These are phyloP conservation scores for Thinocorus orbignyianus DNA, from an alignment of 2,113 vertebrate genomes.

Conservation along the genomic window DNA sequence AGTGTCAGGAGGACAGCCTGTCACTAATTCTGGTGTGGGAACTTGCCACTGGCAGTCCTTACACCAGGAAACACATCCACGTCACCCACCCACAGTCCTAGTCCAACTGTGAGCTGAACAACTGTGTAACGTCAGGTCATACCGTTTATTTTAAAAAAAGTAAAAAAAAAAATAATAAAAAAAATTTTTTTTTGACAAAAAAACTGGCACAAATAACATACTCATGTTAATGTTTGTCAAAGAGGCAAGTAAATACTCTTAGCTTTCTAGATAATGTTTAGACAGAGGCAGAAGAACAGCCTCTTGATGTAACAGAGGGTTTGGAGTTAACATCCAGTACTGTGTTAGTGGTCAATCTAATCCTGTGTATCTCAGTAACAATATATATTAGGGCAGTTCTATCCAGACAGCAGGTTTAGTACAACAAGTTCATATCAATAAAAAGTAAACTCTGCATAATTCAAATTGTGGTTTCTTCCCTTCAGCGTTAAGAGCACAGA, in stretches of 20 bases:
- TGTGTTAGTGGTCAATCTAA: conserved; percentile 78
- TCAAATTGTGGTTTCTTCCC: conserved; percentile 77
- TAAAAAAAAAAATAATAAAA: not conserved
- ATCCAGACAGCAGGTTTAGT: conserved; percentile 70
- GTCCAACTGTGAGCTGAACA: conserved; percentile 51
- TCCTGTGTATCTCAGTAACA: conserved; percentile 64
- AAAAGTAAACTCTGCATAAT: conserved; percentile 78
- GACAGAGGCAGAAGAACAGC: conserved; percentile 65
- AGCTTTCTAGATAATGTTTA: conserved; percentile 79
- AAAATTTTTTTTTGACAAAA: conserved; percentile 54
- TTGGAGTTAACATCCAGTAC: conserved; percentile 70
- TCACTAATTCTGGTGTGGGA: not conserved
- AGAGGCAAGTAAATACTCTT: conserved; percentile 77
- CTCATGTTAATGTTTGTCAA: conserved; percentile 64
- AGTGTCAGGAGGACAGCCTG: not conserved
- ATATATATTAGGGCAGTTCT: conserved; percentile 73
- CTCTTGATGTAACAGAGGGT: conserved; percentile 50
- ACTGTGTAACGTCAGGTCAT: conserved; percentile 55
- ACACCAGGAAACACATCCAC: not conserved
- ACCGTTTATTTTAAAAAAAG: not conserved
- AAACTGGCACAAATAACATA: conserved; percentile 72
- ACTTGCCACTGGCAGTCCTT: not conserved
- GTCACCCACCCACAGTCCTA: conserved; percentile 13
- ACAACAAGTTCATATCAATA: conserved; percentile 76
- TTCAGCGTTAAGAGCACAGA: conserved; percentile 74